Evolutionary conservation across 2,797 vertebrate genomes (phyloP), one percentile per base, ranked within the genome.

Genomic region (Ctenosaura bakeri): DNA sequence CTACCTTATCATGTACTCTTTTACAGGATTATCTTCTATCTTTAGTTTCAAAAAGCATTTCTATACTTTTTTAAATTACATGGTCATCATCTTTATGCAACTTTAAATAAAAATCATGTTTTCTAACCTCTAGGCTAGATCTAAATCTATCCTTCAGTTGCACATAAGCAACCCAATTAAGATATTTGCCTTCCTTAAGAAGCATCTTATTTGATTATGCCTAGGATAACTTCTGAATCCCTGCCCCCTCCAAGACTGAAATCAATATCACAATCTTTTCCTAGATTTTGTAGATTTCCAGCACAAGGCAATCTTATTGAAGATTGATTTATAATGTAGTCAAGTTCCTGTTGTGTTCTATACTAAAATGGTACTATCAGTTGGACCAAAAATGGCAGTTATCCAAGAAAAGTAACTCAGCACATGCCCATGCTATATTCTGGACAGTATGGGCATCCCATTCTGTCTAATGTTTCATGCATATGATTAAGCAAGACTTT

Each of bases 401-500:
- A 64, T 84, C 38, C 69, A 89, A 89, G 32, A 89, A 84, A 46
- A 38, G 56, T 77, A 77, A 66, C 42, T 52, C 24, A 35, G 18
- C 32, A 50, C 81, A 59, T 77, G 38, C 32, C 50, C 80, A 82
- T 59, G 54, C 73, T 78, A 84, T 32, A n/a, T 42, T 26, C n/a
- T 10, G 22, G 35, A 20, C 18, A 22, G 3, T 42, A 42, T 42
- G 42, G 42, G 42, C 42, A 9, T 7, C 32, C 29, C 9, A 50
- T 13, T 79, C 59, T 69, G 46, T 50, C 56, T 73, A 46, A 81
- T 54, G 10, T 38, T 35, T 62, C 54, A 24, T 54, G 73, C 73
- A 50, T n/a, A 79, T 26, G 85, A 13, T 79, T 79, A 69, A 89
- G 9, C 73, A 81, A 90, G 38, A 38, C 32, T 64, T 86, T 74